Evolutionary conservation across 1,140 invertebrate species (phyloP).

Genomic region (Hylyphantes graminicola): DNA sequence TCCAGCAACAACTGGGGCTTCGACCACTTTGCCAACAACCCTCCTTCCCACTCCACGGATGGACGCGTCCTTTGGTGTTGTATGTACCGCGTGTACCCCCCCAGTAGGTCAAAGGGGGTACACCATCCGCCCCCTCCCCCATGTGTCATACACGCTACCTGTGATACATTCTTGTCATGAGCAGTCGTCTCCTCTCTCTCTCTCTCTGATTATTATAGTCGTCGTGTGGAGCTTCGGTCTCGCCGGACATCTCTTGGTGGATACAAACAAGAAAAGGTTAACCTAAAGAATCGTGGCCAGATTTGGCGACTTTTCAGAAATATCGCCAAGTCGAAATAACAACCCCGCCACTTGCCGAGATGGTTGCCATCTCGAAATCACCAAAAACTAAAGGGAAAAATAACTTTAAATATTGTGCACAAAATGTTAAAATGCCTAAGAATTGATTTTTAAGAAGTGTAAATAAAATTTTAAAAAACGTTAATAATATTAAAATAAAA

Average conservation of each 20-base stretch:
- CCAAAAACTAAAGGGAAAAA: too few relatives aligned
- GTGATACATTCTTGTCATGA: constrained; percentile 57
- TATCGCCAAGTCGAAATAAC: too few relatives aligned
- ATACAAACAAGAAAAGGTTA: too few relatives aligned
- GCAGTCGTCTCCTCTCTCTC: constrained; percentile 15
- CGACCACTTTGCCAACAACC: neutral
- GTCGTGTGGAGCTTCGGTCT: constrained; percentile 21
- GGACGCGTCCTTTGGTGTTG: neutral
- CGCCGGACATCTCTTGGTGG: neutral
- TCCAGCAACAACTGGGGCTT: neutral
- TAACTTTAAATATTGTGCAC: too few relatives aligned
- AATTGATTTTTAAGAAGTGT: too few relatives aligned
- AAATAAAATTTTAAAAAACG: too few relatives aligned
- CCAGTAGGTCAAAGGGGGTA: neutral
- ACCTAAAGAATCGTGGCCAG: too few relatives aligned
- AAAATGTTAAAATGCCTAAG: too few relatives aligned
- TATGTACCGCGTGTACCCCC: neutral
- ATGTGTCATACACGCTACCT: constrained; percentile 58
- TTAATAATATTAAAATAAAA: too few relatives aligned
- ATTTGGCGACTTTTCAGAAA: too few relatives aligned
- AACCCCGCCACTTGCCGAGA: too few relatives aligned
- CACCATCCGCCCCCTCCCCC: constrained; percentile 31
- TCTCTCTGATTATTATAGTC: constrained; percentile 12
- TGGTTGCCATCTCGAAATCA: too few relatives aligned
- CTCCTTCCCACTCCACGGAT: neutral